Percentiles rank a stretch among this genome's conserved stretches.
Conservation (phyloP, 2,113 vertebrate genomes). For the Anser cygnoides region DNA sequence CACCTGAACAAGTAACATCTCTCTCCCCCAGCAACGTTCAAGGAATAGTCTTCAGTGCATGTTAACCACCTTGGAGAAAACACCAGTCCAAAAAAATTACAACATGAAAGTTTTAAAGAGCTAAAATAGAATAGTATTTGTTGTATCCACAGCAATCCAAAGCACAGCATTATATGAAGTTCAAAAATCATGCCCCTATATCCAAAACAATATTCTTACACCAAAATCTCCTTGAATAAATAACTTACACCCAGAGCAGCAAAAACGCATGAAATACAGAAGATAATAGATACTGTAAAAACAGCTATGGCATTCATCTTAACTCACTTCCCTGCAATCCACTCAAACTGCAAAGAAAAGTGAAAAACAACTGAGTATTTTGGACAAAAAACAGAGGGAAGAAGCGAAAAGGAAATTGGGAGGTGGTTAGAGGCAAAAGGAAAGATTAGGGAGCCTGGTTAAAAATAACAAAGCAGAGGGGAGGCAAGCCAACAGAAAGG, state of each 20-base stretch:
- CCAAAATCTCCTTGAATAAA: not conserved
- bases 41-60: not conserved
- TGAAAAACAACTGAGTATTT: not conserved
- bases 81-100: not conserved
- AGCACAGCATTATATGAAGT: not conserved
- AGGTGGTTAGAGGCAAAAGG: constrained; percentile 28
- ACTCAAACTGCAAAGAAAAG: not conserved
- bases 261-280: constrained; percentile 57
- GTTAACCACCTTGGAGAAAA: not conserved
- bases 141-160: not conserved
- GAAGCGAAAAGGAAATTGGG: constrained; percentile 23
- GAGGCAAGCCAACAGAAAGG: constrained; percentile 1
- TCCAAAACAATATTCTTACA: not conserved
- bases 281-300: constrained; percentile 28
- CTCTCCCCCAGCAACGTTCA: not conserved
- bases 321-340: not conserved
- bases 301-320: constrained; percentile 48
- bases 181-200: not conserved
- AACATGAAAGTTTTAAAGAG: not conserved
- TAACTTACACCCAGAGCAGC: constrained; percentile 60
- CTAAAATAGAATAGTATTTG: not conserved
- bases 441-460: constrained; percentile 26
- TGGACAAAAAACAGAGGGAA: constrained; percentile 28
- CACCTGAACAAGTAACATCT: not conserved
- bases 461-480: constrained; percentile 31